Conservation (phyloP, 2,113 vertebrate genomes). For the Dendropsophus ebraccatus region DNA sequence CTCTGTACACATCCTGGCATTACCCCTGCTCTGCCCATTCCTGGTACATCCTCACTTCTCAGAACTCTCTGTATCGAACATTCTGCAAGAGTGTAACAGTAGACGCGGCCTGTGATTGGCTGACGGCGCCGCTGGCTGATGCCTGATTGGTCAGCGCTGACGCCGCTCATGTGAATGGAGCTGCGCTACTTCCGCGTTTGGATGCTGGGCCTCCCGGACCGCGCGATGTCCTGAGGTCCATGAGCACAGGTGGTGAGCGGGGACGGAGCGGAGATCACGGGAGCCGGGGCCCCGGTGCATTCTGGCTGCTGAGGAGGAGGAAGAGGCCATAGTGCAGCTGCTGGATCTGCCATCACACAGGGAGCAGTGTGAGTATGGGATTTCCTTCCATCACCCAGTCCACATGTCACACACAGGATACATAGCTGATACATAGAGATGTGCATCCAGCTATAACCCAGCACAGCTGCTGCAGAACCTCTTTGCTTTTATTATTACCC, state of each 20-base stretch:
- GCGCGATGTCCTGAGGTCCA: background rate
- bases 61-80: background rate
- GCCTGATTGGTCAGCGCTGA: background rate
- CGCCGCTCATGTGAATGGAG: background rate
- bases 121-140: rapidly evolving
- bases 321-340: background rate
- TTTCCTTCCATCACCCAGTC: background rate
- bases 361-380: background rate
- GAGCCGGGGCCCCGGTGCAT: background rate
- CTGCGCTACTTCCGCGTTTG: constrained; percentile 47
- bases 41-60: background rate
- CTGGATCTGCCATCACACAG: background rate
- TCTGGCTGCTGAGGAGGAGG: background rate
- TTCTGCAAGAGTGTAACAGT: constrained; percentile 13
- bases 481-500: background rate
- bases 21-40: background rate
- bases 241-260: constrained; percentile 26
- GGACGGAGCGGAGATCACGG: background rate
- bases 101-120: background rate
- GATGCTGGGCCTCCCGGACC: constrained; percentile 25
- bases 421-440: background rate
- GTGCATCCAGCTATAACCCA: background rate
- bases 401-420: background rate
- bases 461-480: constrained; percentile 30
- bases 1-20: background rate